Evolutionary conservation across 2,797 vertebrate genomes (phyloP).

Genomic region (Peromyscus aztecus): DNA sequence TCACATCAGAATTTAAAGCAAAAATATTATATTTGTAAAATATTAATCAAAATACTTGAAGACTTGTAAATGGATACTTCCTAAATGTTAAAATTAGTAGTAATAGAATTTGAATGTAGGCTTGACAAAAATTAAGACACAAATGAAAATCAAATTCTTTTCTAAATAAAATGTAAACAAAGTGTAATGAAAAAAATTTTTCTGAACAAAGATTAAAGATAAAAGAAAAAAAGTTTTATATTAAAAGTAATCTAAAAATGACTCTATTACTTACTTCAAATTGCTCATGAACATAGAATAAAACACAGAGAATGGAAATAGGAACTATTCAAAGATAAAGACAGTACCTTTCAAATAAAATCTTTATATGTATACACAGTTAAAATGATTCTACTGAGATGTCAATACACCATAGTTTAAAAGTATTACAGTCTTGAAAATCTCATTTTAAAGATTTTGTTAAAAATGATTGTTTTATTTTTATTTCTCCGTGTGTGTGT

Average conservation of each 20-base stretch:
- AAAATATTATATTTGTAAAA: neutral
- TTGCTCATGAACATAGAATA: neutral
- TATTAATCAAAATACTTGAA: slow-evolving; percentile 5
- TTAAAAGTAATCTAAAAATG: slow-evolving; percentile 1
- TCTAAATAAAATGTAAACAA: neutral
- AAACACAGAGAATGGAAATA: neutral
- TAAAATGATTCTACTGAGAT: neutral
- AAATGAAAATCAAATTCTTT: slow-evolving; percentile 7
- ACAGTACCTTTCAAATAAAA: neutral
- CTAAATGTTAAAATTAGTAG: neutral
- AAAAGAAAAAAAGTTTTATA: neutral
- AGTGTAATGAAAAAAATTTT: neutral
- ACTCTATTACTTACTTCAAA: neutral
- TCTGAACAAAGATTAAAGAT: neutral
- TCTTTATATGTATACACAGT: neutral
- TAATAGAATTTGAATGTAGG: neutral
- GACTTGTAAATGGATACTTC: neutral
- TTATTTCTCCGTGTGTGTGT: neutral
- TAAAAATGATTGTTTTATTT: neutral
- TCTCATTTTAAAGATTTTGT: neutral
- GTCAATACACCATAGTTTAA: neutral
- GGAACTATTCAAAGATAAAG: neutral
- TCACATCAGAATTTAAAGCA: neutral
- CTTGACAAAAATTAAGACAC: neutral
- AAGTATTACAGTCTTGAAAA: neutral